Conservation (phyloP, 2,113 vertebrate species). For the Cardinalis cardinalis region DNA sequence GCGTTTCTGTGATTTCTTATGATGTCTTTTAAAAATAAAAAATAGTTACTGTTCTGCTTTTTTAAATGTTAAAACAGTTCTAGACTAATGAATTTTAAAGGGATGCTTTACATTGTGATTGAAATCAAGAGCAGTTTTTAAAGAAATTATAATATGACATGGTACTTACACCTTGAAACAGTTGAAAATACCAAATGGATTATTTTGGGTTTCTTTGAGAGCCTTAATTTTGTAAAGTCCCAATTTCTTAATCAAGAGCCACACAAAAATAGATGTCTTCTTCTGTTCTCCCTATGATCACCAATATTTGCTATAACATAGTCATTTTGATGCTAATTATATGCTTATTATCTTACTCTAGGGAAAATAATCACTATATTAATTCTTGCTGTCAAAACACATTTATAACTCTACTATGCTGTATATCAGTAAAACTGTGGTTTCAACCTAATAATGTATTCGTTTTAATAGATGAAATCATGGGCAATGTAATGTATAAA, state of each 20-base stretch:
- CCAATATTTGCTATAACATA: neutral
- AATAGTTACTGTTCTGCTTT: neutral
- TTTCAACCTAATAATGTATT: neutral
- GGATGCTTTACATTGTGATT: neutral
- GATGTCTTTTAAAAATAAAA: neutral
- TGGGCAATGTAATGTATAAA: neutral
- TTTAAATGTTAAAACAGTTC: neutral
- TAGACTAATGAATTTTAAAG: neutral
- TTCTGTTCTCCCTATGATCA: neutral
- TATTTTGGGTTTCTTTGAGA: neutral
- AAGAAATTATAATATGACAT: neutral
- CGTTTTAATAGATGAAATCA: neutral
- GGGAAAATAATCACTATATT: neutral
- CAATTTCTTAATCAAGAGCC: neutral
- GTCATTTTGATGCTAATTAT: constrained; percentile 19
- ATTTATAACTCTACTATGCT: neutral
- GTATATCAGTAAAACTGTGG: constrained; percentile 1
- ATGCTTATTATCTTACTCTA: neutral
- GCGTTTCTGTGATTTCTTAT: neutral
- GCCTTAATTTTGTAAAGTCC: neutral
- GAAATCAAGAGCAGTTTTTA: neutral
- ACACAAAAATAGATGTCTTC: neutral
- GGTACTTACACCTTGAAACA: neutral
- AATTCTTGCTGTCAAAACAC: neutral
- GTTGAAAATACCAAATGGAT: neutral